These are phyloP conservation scores for Epicauta chinensis DNA, from an alignment of 1,140 invertebrate species.

Conservation along the genomic window DNA sequence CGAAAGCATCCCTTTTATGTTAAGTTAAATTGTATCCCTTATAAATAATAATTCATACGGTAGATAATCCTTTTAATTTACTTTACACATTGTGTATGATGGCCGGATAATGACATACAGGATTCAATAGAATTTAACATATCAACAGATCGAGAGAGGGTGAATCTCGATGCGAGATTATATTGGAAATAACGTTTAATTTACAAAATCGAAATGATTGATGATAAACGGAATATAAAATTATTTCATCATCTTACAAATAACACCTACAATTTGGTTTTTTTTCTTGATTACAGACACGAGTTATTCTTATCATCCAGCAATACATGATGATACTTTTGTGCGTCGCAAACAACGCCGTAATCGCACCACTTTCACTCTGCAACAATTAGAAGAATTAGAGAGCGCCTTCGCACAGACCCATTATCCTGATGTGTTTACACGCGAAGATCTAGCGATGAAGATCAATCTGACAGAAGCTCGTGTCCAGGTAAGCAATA, in stretches of 20 bases:
- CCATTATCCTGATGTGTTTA: slow-evolving; percentile 98
- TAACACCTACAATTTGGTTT: too few relatives aligned
- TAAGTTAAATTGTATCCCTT: too few relatives aligned
- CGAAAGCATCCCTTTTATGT: too few relatives aligned
- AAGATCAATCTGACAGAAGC: slow-evolving; percentile 97
- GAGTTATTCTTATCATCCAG: slow-evolving; percentile 84
- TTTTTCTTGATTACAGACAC: slow-evolving; percentile 60
- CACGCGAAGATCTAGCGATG: slow-evolving; percentile 94
- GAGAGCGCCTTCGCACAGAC: slow-evolving; percentile 96
- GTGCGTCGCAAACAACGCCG: slow-evolving; percentile 90
- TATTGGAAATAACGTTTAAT: too few relatives aligned
- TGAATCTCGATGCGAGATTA: not conserved
- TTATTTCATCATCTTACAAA: too few relatives aligned
- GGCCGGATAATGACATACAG: too few relatives aligned
- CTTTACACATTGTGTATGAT: not conserved
- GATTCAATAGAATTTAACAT: too few relatives aligned
- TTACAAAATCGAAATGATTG: too few relatives aligned
- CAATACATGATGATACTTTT: slow-evolving; percentile 95
- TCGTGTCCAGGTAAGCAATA: slow-evolving; percentile 85
- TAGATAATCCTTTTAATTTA: slow-evolving; percentile 11
- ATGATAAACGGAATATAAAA: too few relatives aligned
- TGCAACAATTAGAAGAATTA: slow-evolving; percentile 94
- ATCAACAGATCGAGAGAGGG: too few relatives aligned
- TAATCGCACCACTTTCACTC: slow-evolving; percentile 94
- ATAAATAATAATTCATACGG: not conserved